Evolutionary conservation across 2,797 vertebrate genomes (phyloP).

Genomic region (Betta splendens): DNA sequence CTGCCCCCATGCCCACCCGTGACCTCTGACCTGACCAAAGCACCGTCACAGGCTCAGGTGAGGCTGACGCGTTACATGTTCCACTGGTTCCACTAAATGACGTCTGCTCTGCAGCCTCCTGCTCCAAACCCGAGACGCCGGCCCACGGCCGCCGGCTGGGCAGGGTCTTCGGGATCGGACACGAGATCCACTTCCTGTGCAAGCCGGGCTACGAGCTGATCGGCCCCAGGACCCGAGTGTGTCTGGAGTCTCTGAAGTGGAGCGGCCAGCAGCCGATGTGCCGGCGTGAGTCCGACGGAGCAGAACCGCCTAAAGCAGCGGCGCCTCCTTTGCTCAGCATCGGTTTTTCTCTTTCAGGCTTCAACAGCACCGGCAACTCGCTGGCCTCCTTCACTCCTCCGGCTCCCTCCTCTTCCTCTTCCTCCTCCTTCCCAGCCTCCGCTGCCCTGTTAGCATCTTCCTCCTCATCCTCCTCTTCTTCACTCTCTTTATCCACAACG

Average conservation of each 20-base stretch:
- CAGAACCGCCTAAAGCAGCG: no score
- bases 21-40: no score
- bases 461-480: constrained; percentile 10
- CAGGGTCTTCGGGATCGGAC: constrained; percentile 73
- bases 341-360: constrained; percentile 32
- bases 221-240: constrained; percentile 81
- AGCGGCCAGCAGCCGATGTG: constrained; percentile 85
- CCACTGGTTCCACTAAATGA: no score
- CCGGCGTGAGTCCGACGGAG: constrained; percentile 69
- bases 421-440: constrained; percentile 14
- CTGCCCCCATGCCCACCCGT: no score
- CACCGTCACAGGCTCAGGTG: no score
- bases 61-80: no score
- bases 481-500: constrained; percentile 1
- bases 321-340: background rate
- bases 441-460: constrained; percentile 35
- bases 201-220: constrained; percentile 78
- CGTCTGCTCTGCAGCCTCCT: constrained; percentile 69
- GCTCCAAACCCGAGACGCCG: constrained; percentile 73
- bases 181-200: constrained; percentile 87
- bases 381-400: constrained; percentile 47
- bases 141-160: constrained; percentile 83
- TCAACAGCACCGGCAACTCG: constrained; percentile 48
- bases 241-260: constrained; percentile 83
- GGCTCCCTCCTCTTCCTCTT: constrained; percentile 20